Evolutionary conservation across 1,140 invertebrate species (phyloP), one percentile per base, ranked within the genome.

Genomic region (Dolichoris vasculosae): DNA sequence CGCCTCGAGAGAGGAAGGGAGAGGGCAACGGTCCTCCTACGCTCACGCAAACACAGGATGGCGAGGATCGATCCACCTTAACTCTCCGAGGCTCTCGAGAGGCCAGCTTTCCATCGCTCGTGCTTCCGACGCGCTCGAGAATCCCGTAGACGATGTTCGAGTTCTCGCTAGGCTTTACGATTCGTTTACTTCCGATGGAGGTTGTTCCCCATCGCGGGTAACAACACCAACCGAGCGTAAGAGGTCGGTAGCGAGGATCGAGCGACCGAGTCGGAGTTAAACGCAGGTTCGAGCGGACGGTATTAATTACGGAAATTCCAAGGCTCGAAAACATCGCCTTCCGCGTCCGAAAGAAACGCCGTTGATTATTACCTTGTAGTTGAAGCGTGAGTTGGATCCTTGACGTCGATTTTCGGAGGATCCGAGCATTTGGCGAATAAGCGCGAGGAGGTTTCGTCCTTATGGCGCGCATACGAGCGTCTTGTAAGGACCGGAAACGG

Each of bases 401-500:
- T n/a, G 2, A 8, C 11, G 23, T 3, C 7, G 11, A 11, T 35
- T 38, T 0, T 0, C 30, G 7, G 35, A 8, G 35, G 2, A 59
- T 0, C 30, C n/a, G 59, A 40, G 69, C 81, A 82, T 73, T 63
- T 75, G 81, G 81, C 17, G 51, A 23, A 46, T 38, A 40, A 20
- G 46, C 32, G n/a, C 30, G 30, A 35, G 43, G 79, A 48, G 63
- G 78, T 40, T 73, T 1, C 17, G 48, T 48, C 55, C 32, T 1
- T 77, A 77, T 55, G 75, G 43, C 20, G n/a, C 15, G 75, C 75
- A 23, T 30, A 35, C 77, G 35, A 84, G 86, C 80, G 85, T 85
- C 87, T 73, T 43, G 23, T 73, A 75, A 35, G 78, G 82, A 82
- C 90, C 90, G 91, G 91, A 91, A 91, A 89, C 87, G 87, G 87